Evolutionary conservation across 2,888 invertebrate species (phyloP).

Genomic region (Drosophila stalkeri): DNA sequence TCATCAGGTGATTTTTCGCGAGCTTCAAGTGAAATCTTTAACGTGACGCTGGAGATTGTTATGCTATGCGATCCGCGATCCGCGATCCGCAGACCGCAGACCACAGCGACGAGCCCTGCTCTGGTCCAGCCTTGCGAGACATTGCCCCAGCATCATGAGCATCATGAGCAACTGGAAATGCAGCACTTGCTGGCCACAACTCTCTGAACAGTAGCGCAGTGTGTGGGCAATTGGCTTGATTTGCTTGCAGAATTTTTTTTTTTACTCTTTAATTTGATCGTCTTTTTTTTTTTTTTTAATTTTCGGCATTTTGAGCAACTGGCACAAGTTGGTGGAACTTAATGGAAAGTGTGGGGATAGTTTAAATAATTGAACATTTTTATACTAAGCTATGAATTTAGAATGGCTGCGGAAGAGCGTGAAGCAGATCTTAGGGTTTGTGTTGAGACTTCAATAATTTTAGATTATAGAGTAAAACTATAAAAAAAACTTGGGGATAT

Average conservation of each 20-base stretch:
- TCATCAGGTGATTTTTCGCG: slow-evolving; percentile 83
- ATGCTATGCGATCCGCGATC: slow-evolving; percentile 67
- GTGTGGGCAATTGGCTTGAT: slow-evolving; percentile 75
- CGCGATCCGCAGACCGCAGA: slow-evolving; percentile 10
- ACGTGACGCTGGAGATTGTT: slow-evolving; percentile 83
- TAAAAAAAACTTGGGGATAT: no score
- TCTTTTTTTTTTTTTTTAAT: slow-evolving; percentile 3
- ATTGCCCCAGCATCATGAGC: background rate
- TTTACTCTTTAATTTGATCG: slow-evolving; percentile 9
- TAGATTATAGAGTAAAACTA: no score
- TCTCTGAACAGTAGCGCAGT: slow-evolving; percentile 63
- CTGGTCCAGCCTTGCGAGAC: background rate
- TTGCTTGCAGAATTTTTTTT: slow-evolving; percentile 39
- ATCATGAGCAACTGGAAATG: slow-evolving; percentile 31
- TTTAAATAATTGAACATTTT: background rate
- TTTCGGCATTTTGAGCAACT: slow-evolving; percentile 30
- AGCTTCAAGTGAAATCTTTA: slow-evolving; percentile 82
- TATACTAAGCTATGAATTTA: background rate
- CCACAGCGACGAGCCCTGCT: slow-evolving; percentile 17
- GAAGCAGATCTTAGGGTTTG: no score
- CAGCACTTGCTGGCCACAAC: slow-evolving; percentile 47
- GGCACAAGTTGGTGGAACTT: slow-evolving; percentile 4
- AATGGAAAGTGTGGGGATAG: background rate
- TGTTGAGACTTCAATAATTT: no score
- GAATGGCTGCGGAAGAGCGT: background rate